Conservation (phyloP, 2,113 vertebrate species). For the Protobothrops mucrosquamatus region DNA sequence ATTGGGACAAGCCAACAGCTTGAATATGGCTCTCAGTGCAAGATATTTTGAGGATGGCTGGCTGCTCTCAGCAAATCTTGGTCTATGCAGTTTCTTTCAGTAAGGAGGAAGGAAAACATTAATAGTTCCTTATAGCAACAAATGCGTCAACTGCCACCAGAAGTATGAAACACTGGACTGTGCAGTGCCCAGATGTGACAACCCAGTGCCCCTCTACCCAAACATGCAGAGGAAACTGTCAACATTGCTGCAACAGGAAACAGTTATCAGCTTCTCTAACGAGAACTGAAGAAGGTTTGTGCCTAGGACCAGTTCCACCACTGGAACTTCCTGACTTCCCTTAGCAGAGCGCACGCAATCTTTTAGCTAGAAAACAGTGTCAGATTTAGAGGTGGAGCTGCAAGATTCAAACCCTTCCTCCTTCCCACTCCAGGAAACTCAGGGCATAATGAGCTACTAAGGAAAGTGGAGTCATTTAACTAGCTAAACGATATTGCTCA, state of each 20-base stretch:
- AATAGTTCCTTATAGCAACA: not conserved
- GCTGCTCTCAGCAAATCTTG: too few species aligned
- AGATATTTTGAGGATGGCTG: not conserved
- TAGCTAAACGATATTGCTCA: not conserved
- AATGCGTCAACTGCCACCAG: not conserved
- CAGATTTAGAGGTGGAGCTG: not conserved
- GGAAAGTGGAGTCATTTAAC: not conserved
- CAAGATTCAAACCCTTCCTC: not conserved
- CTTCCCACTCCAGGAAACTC: not conserved
- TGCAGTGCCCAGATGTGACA: not conserved
- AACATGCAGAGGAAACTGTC: slow-evolving; percentile 17
- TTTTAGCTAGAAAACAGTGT: not conserved
- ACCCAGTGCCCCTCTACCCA: not conserved
- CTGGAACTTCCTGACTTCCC: slow-evolving; percentile 2
- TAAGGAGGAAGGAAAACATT: not conserved
- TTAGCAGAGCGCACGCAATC: not conserved
- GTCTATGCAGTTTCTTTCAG: not conserved
- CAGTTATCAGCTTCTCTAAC: not conserved
- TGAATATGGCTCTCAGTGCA: not conserved
- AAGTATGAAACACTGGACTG: not conserved
- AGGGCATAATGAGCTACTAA: not conserved
- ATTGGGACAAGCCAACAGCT: not conserved
- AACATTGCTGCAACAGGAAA: slow-evolving; percentile 23
- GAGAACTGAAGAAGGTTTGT: not conserved
- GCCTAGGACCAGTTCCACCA: slow-evolving; percentile 10